Percentiles rank a stretch among this genome's conserved stretches.
Conservation (phyloP, 2,888 invertebrate species). For the Orchestes rusci region DNA sequence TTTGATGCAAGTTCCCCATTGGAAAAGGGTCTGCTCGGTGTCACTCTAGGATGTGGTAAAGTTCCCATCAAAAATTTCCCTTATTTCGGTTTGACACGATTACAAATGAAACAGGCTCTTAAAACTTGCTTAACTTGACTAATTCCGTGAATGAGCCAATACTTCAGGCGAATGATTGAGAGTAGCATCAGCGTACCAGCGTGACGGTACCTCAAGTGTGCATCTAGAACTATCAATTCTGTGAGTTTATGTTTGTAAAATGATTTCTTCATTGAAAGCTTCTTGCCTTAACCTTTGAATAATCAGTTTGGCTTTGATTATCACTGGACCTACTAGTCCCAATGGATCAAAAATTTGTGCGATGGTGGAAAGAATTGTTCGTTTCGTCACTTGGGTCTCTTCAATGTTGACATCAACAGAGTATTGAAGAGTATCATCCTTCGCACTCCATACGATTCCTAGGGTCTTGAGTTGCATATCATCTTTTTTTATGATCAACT, state of each 20-base stretch:
- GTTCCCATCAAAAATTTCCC: conserved; percentile 9
- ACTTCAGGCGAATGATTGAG: conserved; percentile 8
- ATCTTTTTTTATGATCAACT: neutral
- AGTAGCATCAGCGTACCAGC: conserved; percentile 8
- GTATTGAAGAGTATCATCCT: neutral
- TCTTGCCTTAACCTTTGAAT: conserved; percentile 3
- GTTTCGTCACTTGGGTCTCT: neutral
- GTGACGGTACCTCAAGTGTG: neutral
- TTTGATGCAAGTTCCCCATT: too few relatives aligned
- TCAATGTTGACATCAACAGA: neutral
- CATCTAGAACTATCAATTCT: neutral
- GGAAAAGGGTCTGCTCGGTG: conserved; percentile 2
- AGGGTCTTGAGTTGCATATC: neutral
- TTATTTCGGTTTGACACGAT: conserved; percentile 4
- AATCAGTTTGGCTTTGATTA: conserved; percentile 5
- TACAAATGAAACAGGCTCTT: conserved; percentile 4
- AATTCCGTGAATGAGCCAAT: too few relatives aligned
- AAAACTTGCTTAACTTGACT: conserved; percentile 2
- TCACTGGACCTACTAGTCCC: neutral
- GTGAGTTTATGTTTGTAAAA: too few relatives aligned
- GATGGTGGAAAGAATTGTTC: neutral
- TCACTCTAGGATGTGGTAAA: conserved; percentile 7
- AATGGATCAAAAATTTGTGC: conserved; percentile 2
- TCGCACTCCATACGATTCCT: neutral
- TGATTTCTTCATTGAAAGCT: too few relatives aligned